Base-by-base conservation (phyloP, 2,113 vertebrate species). In the Lepus europaeus region DNA sequence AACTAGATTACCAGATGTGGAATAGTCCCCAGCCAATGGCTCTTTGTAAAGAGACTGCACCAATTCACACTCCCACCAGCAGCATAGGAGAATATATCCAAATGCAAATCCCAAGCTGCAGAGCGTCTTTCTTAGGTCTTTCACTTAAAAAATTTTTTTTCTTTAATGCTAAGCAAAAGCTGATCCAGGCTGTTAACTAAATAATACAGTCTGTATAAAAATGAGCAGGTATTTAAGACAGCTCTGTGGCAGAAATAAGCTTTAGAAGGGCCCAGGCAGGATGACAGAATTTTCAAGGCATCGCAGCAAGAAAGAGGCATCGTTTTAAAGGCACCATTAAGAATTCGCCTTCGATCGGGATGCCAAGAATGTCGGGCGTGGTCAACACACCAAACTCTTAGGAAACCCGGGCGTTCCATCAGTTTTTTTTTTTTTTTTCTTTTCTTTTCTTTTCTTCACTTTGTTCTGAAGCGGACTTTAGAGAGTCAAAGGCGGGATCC, bases 31-130 rank as follows among this genome's bases (percentile, higher is more conserved):
- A 88, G 22, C 93, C 94, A 90, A 90, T 92, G 64, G 59, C 51
- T 89, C 94, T 96, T 93, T 97, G 94, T 94, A 92, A 86, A 96
- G 90, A 92, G 92, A 93, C 7, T 96, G 90, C 93, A 89, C 92
- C 81, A 95, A 96, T 96, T 95, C 95, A 95, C 92, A 95, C 94
- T 95, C 92, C 90, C 94, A 97, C 94, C 92, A 92, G 90, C 90
- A 95, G 85, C 73, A 80, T 90, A 93, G 77, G 63, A 93, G 93
- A 92, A 95, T 95, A 94, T 90, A 93, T 96, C 93, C 95, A 93
- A 95, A 96, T 97, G 95, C 95, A 97, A 97, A 97, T 97, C 89
- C 74, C 70, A 89, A 96, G 45, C 87, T 86, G 94, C 93, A 84
- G 51, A 86, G 51, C 64, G 22, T 83, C 72, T 93, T 96, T 85